Base-by-base conservation (phyloP, 2,888 invertebrate genomes). In the Cyrtodaria siliqua region DNA sequence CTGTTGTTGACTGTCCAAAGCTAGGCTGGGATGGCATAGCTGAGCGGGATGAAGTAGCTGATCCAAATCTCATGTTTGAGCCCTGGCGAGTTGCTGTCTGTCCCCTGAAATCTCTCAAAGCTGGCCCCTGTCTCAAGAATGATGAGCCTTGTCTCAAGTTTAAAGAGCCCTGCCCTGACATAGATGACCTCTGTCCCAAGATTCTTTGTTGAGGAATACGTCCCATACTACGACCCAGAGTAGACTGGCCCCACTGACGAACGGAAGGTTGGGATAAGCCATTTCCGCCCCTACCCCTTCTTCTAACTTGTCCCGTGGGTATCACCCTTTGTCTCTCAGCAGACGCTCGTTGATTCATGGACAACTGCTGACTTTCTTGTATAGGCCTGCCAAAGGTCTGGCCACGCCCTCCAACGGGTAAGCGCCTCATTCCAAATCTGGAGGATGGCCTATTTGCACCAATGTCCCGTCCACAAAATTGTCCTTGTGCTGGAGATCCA, bases 401-500 rank as follows among this genome's bases (percentile, higher is more conserved):
- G 16, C 52, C 50, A 9, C 23, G 33, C 6, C 62, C 33, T 1
- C 50, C 24, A 12, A 24, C 27, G 4, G 29, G 24, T 12, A 50
- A 52, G 16, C 42, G 4, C 18, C 52, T 55, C 24, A 57, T 50
- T 14, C 52, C 29, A 3, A 63, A 63, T 20, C 33, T 33, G 4
- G 49, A 49, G 18, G 20, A 47, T 2, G 9, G 24, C 14, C 24
- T 60, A 9, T n/a, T 26, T 26, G 44, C 18, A 33, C 4, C 33
- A 33, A 4, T 33, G 33, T 12, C 33, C 12, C 33, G 33, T 33
- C 33, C 33, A 56, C 77, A 77, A 29, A 77, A 23, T 26, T 63
- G 33, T 55, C 68, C 60, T 29, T 77, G 77, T 12, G 72, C 77
- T 24, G 50, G 63, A 18, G 77, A 77, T 6, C 77, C 77, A n/a